Conservation (phyloP, 1,140 invertebrate species). For the Conus ventricosus region DNA sequence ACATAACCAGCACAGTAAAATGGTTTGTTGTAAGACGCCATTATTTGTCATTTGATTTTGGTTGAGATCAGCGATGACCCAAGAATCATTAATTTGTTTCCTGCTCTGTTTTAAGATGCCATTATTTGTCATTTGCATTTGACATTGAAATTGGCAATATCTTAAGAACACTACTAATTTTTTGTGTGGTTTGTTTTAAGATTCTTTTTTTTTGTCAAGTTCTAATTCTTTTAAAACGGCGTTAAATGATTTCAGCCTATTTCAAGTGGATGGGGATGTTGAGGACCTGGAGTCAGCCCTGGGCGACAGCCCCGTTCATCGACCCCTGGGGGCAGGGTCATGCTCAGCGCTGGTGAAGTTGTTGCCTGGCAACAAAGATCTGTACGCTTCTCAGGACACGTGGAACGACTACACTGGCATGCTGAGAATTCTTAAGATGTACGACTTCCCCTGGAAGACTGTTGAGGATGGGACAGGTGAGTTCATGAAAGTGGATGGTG, state of each 20-base stretch:
- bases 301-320: slow-evolving; percentile 52
- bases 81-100: too few relatives aligned
- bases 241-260: slow-evolving; percentile 58
- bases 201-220: too few relatives aligned
- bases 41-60: too few relatives aligned
- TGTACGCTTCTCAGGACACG: slow-evolving; percentile 82
- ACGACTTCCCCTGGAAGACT: slow-evolving; percentile 87
- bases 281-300: slow-evolving; percentile 81
- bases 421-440: slow-evolving; percentile 92
- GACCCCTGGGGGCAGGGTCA: slow-evolving; percentile 73
- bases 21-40: too few relatives aligned
- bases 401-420: slow-evolving; percentile 88
- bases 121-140: too few relatives aligned
- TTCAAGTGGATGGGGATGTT: slow-evolving; percentile 84
- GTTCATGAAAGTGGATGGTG: not conserved
- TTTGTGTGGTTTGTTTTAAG: too few relatives aligned
- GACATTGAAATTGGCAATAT: too few relatives aligned
- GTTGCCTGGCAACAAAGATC: slow-evolving; percentile 76
- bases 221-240: not conserved
- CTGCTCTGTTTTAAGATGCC: too few relatives aligned
- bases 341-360: slow-evolving; percentile 82
- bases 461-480: slow-evolving; percentile 68
- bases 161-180: too few relatives aligned
- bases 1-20: too few relatives aligned
- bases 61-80: too few relatives aligned